A percentile compares a stretch with the other conserved stretches of the same genome.
Conservation (phyloP, 2,113 vertebrate species). For the Centrocercus urophasianus region DNA sequence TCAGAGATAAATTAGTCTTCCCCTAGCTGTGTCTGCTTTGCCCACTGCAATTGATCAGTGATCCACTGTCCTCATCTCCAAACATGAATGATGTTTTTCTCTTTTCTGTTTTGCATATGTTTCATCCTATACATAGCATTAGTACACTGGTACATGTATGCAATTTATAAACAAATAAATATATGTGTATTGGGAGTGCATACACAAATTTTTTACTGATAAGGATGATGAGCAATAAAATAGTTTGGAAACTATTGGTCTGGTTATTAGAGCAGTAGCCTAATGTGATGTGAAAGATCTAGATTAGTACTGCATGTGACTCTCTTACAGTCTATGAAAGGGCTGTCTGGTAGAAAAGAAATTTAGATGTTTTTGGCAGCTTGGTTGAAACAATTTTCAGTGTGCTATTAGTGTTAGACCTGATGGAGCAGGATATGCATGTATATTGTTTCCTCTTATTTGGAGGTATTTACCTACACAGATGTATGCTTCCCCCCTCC, state of each 20-base stretch:
- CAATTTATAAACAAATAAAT: not conserved
- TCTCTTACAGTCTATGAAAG: not conserved
- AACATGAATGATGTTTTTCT: not conserved
- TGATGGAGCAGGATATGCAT: not conserved
- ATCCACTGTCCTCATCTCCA: not conserved
- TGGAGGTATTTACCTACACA: not conserved
- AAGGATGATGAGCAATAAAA: not conserved
- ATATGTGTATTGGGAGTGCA: fast-evolving
- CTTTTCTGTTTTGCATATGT: not conserved
- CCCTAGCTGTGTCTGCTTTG: too few species aligned
- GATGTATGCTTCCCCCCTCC: not conserved
- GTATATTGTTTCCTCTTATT: not conserved
- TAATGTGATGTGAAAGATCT: not conserved
- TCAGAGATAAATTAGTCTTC: too few species aligned
- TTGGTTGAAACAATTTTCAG: not conserved
- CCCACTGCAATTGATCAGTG: too few species aligned
- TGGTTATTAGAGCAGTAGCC: not conserved
- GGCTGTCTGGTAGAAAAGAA: not conserved
- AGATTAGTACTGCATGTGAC: not conserved
- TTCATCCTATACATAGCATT: not conserved
- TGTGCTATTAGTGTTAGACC: not conserved
- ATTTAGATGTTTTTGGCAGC: not conserved
- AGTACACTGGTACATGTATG: not conserved
- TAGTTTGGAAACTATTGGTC: not conserved
- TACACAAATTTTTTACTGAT: not conserved